Conservation (phyloP, 2,888 invertebrate species). For the Tipula helvola region DNA sequence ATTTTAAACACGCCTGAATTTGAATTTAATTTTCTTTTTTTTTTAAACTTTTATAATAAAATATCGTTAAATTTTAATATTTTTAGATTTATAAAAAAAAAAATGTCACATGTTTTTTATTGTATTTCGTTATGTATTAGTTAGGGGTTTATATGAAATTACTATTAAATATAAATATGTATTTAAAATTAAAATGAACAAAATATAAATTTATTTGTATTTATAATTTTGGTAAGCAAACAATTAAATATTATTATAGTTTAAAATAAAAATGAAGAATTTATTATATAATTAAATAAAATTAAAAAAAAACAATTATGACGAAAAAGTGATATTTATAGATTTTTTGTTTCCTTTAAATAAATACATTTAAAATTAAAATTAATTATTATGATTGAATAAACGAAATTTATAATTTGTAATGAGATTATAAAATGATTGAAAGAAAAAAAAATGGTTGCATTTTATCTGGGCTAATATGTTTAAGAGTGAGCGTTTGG, state of each 20-base stretch:
- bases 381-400: neutral
- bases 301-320: neutral
- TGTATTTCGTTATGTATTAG: neutral
- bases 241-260: neutral
- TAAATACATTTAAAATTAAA: neutral
- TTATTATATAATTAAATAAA: neutral
- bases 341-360: neutral
- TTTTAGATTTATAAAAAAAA: neutral
- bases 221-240: neutral
- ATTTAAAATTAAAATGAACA: neutral
- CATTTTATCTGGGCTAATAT: too few relatives aligned
- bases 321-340: constrained; percentile 4
- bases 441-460: neutral
- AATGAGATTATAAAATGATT: neutral
- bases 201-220: neutral
- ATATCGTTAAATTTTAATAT: neutral
- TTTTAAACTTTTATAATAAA: too few relatives aligned
- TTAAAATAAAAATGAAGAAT: neutral
- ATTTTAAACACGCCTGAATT: neutral
- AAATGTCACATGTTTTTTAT: neutral
- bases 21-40: neutral
- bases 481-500: too few relatives aligned
- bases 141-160: neutral
- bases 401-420: neutral
- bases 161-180: neutral